Conservation (phyloP, 1,140 invertebrate species). For the Microplitis demolitor region DNA sequence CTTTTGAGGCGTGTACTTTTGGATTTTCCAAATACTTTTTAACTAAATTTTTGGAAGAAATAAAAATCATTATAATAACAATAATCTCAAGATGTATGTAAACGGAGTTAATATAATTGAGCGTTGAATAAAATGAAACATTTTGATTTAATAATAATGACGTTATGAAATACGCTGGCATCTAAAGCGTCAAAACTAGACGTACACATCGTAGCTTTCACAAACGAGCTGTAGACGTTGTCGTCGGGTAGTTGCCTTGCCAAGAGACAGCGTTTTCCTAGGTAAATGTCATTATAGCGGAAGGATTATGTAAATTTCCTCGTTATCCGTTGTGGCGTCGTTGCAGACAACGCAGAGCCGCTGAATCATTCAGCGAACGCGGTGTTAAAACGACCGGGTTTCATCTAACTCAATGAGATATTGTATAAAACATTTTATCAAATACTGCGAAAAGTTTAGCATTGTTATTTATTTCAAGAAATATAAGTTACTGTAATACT, state of each 20-base stretch:
- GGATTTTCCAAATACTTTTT: too few relatives aligned
- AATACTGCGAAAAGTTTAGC: background rate
- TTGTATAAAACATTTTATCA: slow-evolving; percentile 3
- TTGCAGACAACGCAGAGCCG: background rate
- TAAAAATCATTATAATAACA: too few relatives aligned
- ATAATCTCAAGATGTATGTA: too few relatives aligned
- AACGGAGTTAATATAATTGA: too few relatives aligned
- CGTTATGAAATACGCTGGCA: background rate
- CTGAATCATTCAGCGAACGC: background rate
- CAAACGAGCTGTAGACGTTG: too few relatives aligned
- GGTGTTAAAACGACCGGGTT: background rate
- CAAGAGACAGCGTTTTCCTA: background rate
- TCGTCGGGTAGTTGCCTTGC: background rate
- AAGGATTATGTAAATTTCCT: slow-evolving; percentile 6
- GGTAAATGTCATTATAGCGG: slow-evolving; percentile 2
- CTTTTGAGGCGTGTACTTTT: too few relatives aligned
- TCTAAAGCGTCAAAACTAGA: background rate
- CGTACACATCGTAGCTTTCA: background rate
- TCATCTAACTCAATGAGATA: background rate
- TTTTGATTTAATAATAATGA: background rate
- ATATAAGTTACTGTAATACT: background rate
- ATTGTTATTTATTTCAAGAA: background rate
- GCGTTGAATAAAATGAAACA: too few relatives aligned
- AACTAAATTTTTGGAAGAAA: too few relatives aligned
- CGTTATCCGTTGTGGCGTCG: background rate